A percentile compares a stretch with the other conserved stretches of the same genome.
These are phyloP conservation scores for Drosophila flavopinicola DNA, from an alignment of 2,888 invertebrate genomes.

Conservation along the genomic window DNA sequence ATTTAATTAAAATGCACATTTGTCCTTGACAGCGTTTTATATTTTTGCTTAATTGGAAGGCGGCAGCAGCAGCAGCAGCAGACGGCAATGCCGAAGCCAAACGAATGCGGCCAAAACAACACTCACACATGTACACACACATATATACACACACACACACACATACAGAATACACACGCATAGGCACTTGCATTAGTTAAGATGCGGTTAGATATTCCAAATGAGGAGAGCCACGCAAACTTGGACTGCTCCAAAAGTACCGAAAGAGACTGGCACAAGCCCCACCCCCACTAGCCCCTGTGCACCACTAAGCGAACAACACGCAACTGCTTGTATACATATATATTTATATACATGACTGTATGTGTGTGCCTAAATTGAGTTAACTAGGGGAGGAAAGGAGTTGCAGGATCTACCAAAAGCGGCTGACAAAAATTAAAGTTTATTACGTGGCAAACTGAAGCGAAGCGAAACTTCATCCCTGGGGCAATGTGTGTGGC, in stretches of 20 bases:
- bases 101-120: slow-evolving; percentile 46
- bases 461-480: neutral
- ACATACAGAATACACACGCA: slow-evolving; percentile 3
- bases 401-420: neutral
- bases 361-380: slow-evolving; percentile 32
- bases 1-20: slow-evolving; percentile 80
- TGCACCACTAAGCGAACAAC: slow-evolving; percentile 17
- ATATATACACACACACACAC: neutral
- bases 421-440: slow-evolving; percentile 28
- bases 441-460: slow-evolving; percentile 44
- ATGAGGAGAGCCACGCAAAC: slow-evolving; percentile 42
- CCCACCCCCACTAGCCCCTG: neutral
- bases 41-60: slow-evolving; percentile 73
- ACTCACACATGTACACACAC: slow-evolving; percentile 5
- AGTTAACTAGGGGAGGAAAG: slow-evolving; percentile 21
- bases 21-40: slow-evolving; percentile 78
- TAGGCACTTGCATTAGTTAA: slow-evolving; percentile 35
- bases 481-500: slow-evolving; percentile 1
- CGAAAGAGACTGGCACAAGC: neutral
- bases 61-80: slow-evolving; percentile 15
- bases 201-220: slow-evolving; percentile 54
- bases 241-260: slow-evolving; percentile 31
- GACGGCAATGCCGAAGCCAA: slow-evolving; percentile 27
- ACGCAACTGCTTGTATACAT: slow-evolving; percentile 15
- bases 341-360: slow-evolving; percentile 5